Conservation (phyloP, 2,888 invertebrate species). For the Thyatira batis region DNA sequence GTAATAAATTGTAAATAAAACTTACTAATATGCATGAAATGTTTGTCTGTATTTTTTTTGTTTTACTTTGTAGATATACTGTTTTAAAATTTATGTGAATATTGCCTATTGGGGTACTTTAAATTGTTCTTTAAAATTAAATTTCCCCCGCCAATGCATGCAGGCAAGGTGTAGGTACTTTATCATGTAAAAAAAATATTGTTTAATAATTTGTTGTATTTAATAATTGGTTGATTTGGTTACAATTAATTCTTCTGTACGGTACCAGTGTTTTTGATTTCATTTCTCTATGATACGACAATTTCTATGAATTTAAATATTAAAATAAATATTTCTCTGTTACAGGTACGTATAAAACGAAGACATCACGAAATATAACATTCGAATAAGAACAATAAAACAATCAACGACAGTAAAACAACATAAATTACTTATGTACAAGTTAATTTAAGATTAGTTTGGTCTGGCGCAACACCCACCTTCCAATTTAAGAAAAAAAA, state of each 20-base stretch:
- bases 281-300: background rate
- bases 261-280: conserved; percentile 58
- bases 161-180: background rate
- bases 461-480: conserved; percentile 61
- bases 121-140: background rate
- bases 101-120: background rate
- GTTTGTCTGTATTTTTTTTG: conserved; percentile 13
- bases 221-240: conserved; percentile 28
- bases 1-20: conserved; percentile 38
- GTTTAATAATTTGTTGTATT: conserved; percentile 20
- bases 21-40: conserved; percentile 38
- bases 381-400: conserved; percentile 53
- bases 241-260: conserved; percentile 31
- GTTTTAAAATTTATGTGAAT: background rate
- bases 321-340: conserved; percentile 21
- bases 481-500: conserved; percentile 17
- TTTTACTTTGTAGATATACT: conserved; percentile 5
- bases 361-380: conserved; percentile 45
- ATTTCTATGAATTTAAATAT: conserved; percentile 11
- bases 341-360: conserved; percentile 74
- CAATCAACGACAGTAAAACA: conserved; percentile 52
- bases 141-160: background rate
- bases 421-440: conserved; percentile 61
- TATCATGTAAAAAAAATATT: conserved; percentile 15
- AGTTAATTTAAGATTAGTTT: conserved; percentile 55